Percentiles rank a stretch among this genome's conserved stretches.
Evolutionary conservation across 2,113 vertebrate species (phyloP).

Genomic region (Xenopus tropicalis): DNA sequence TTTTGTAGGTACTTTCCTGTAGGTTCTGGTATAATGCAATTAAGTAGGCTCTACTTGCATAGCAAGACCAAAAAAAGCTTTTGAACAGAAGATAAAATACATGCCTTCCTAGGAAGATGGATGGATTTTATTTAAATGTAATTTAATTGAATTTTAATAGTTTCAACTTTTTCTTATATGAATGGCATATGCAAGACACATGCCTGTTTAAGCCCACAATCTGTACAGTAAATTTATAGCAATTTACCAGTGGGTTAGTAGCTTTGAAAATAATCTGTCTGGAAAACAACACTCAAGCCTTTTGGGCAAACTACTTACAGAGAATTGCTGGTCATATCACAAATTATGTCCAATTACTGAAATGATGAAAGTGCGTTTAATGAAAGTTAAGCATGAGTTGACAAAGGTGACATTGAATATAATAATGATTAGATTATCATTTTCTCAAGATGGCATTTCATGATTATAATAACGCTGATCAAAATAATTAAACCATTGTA

Average conservation of each 20-base stretch:
- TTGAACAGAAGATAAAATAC: no score
- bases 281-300: slow-evolving; percentile 44
- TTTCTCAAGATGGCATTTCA: slow-evolving; percentile 68
- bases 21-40: no score
- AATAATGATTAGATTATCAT: slow-evolving; percentile 57
- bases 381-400: slow-evolving; percentile 57
- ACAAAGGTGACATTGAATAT: slow-evolving; percentile 69
- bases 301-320: slow-evolving; percentile 52
- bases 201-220: no score
- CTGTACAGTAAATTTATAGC: no score
- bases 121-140: no score
- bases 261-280: slow-evolving; percentile 34
- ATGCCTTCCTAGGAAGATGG: no score
- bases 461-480: slow-evolving; percentile 61
- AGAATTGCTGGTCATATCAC: slow-evolving; percentile 56
- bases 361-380: slow-evolving; percentile 56
- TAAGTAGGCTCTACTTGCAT: no score
- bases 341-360: slow-evolving; percentile 55
- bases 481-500: slow-evolving; percentile 62
- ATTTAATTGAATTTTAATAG: no score
- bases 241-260: not conserved
- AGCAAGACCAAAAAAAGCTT: no score
- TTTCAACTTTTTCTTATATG: no score
- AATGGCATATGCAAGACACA: no score
- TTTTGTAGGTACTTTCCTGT: no score